Base-by-base conservation (phyloP, 2,888 invertebrate genomes). In the Drepana falcataria region DNA sequence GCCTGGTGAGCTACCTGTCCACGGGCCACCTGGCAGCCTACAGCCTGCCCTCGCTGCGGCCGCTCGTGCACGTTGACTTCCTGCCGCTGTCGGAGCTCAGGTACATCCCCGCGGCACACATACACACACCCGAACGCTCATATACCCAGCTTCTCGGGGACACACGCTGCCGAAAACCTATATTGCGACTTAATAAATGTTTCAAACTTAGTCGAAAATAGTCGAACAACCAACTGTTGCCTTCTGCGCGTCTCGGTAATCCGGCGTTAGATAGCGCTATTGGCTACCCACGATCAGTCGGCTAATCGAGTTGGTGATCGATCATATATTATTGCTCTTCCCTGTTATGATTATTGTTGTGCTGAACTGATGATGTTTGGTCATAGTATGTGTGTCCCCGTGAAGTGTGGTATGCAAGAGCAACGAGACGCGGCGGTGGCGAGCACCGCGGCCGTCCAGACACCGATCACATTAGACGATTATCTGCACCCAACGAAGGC, bases 11-110 rank as follows among this genome's bases (percentile, higher is more conserved):
- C 89, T 99, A 98, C 92, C 93, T 97, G 76, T 98, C 98, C 61
- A 98, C 96, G 87, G 98, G 99, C 55, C 97, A 97, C 91, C 92
- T 99, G 78, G 94, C 95, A 79, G 96, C 97, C 62, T 97, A 97
- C 92, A 98, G 97, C 92, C 93, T 99, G 86, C 99, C 99, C 60
- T 98, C 98, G 83, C 93, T 99, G 74, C 95, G 97, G 87, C 96
- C 95, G 71, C 93, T 99, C 64, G 93, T 98, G 77, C 97, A 98
- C 87, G 95, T 97, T 61, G 97, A 98, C 90, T 98, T 99, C 92
- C 93, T 99, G 77, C 98, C 98, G 61, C 93, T 97, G 67, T 95
- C 96, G 65, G 98, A 98, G 90, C 94, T 98, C 91, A 98, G 97
- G 97, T 97, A 92, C 53, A 51, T 57, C 34, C 56, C 9, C 47